Evolutionary conservation across 2,797 vertebrate species (phyloP).

Genomic region (Catostomus latipinnis): DNA sequence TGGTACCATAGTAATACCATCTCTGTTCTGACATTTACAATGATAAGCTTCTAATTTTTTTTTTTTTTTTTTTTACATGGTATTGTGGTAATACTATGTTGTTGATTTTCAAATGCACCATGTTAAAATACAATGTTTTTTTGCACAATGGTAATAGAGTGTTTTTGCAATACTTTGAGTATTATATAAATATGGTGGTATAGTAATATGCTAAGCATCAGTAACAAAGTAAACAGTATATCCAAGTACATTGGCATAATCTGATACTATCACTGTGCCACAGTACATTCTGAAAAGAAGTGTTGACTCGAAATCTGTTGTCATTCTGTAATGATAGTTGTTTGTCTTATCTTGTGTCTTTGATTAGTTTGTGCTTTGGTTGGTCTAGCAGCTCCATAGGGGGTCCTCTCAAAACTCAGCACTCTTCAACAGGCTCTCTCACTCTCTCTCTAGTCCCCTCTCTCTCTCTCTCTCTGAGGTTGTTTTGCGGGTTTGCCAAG

Average conservation of each 20-base stretch:
- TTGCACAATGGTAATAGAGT: no score
- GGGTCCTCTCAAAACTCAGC: conserved; percentile 52
- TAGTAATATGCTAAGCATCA: neutral
- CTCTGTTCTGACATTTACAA: no score
- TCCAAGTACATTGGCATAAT: neutral
- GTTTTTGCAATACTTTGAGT: neutral
- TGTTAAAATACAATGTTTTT: no score
- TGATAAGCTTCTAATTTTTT: no score
- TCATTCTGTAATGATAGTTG: conserved; percentile 9
- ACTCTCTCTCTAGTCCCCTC: conserved; percentile 2
- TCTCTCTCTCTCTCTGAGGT: conserved; percentile 64
- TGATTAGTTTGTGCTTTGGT: conserved; percentile 40
- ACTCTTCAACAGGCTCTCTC: conserved; percentile 35
- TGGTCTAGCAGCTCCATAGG: conserved; percentile 31
- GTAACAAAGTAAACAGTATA: neutral
- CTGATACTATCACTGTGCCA: neutral
- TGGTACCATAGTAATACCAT: no score
- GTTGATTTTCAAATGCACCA: no score
- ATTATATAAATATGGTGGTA: neutral
- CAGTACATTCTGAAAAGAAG: neutral
- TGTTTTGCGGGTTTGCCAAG: conserved; percentile 80
- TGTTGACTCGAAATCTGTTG: neutral
- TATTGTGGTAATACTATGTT: no score
- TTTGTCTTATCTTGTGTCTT: conserved; percentile 19
- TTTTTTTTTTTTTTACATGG: no score